A percentile compares a stretch with the other conserved stretches of the same genome.
phyloP scores from a whole-genome alignment of 2,888 invertebrate genomes.

The Nemotelus nigrinus region DNA sequence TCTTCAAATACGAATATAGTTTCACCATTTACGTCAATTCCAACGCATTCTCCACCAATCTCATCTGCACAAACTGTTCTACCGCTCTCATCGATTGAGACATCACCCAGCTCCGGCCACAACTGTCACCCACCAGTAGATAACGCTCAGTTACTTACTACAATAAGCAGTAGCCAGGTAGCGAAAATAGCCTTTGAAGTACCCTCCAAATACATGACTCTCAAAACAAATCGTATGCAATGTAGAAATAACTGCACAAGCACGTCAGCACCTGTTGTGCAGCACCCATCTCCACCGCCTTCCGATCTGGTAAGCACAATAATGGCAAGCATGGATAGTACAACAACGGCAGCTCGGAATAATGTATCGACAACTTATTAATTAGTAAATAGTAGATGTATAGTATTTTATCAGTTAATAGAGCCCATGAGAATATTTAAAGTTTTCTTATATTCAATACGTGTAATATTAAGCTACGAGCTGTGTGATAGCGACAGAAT shows the following conservation, averaged over 20 bases:
- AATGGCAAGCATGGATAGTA: conserved; percentile 64
- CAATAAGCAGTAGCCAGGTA: conserved; percentile 15
- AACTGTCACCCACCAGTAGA: conserved; percentile 49
- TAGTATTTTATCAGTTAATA: too few relatives aligned
- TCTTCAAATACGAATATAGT: not conserved
- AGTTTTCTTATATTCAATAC: too few relatives aligned
- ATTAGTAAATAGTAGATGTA: not conserved
- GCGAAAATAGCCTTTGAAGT: conserved; percentile 6
- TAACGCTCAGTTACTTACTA: not conserved
- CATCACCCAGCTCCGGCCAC: conserved; percentile 54
- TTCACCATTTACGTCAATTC: conserved; percentile 52
- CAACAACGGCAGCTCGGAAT: conserved; percentile 53
- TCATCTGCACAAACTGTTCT: conserved; percentile 54
- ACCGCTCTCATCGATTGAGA: conserved; percentile 59
- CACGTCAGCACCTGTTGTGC: conserved; percentile 11
- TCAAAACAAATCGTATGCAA: conserved; percentile 7
- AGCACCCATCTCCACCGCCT: conserved; percentile 50
- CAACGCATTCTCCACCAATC: conserved; percentile 50
- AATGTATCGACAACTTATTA: conserved; percentile 51
- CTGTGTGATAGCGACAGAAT: too few relatives aligned
- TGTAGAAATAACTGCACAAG: conserved; percentile 49
- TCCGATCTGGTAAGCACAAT: conserved; percentile 64
- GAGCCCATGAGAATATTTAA: too few relatives aligned
- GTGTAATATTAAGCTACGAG: too few relatives aligned
- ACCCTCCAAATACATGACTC: not conserved